Base-by-base conservation (phyloP, 2,888 invertebrate genomes). In the Cephus sareptanus region DNA sequence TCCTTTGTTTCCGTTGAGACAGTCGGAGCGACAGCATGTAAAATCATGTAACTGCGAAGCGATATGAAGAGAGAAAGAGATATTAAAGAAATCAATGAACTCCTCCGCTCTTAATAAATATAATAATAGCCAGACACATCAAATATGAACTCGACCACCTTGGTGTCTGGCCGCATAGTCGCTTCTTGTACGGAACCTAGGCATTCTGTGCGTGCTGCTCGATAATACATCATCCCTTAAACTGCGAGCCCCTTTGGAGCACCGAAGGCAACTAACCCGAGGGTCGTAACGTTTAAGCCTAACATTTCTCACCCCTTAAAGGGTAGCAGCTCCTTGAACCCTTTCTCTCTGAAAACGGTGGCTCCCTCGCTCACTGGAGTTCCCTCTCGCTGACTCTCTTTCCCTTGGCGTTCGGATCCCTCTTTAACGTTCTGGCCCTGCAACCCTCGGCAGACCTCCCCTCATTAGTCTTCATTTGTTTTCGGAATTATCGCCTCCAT, bases 401-500 rank as follows among this genome's bases (percentile, higher is more conserved):
- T 82, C 81, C 75, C 83, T 80, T 70, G 74, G 74, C 68, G 71
- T 76, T 75, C 79, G 77, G 75, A 76, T 76, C 73, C 40, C 79
- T 56, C 76, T 75, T 37, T 74, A 37, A 35, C 69, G 33, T 56
- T 71, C 31, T 75, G 76, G 73, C 74, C 69, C 75, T 84, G 79
- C 82, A 79, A 83, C 84, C 84, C 82, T 83, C 83, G 83, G 81
- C 80, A 84, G 86, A 85, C 89, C 88, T 88, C 87, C 90, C 88
- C 91, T 91, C 91, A 90, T 91, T 91, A 91, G 91, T 91, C 91
- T 91, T 91, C 91, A 90, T 91, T 91, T 91, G 91, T 91, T 91
- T 91, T 90, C 87, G 89, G 89, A 91, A 91, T 91, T 91, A 91
- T 91, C 89, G 88, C 89, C 87, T 86, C 86, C 86, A 83, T 80